Evolutionary conservation across 1,140 invertebrate species (phyloP), one percentile per base, ranked within the genome.

Genomic region (Drosophila sucinea): DNA sequence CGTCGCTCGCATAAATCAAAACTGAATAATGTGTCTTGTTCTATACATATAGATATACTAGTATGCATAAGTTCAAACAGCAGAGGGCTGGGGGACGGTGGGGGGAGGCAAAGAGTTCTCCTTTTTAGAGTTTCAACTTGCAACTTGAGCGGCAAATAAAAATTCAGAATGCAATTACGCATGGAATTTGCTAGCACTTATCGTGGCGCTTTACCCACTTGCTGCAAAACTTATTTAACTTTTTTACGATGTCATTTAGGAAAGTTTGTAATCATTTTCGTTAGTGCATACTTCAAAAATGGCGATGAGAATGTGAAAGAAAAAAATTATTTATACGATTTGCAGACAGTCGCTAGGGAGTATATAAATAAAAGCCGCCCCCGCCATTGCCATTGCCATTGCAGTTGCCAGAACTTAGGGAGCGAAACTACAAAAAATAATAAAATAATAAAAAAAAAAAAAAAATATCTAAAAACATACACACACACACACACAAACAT

Each of bases 261-360:
- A 81, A 87, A 87, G 83, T 89, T 87, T 89, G 79, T 79, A 89
- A 89, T 89, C 84, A 77, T 87, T 87, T 87, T 82, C 76, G 72
- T 87, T 79, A 73, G 65, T 86, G 75, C 71, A 67, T 74, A 67
- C 81, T 85, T 84, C 73, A 84, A 79, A 76, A 84, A 77, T 79
- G 82, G 62, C 68, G 57, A 79, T 71, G 79, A 64, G 68, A 74
- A 64, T 23, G 68, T 81, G 63, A 73, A 72, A 68, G 32, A 72
- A 66, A 64, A 61, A 87, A 82, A 87, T 86, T 87, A 87, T 82
- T 87, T 87, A 83, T 82, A 79, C 76, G 76, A 77, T 87, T 87
- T 77, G 56, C 70, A 62, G 78, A 85, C 81, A 77, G 81, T 67
- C 70, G 68, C 63, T 72, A 79, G 55, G 61, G 44, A 61, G 60